Evolutionary conservation across 2,888 invertebrate species (phyloP).

Genomic region (Scelioninae gen. 1): DNA sequence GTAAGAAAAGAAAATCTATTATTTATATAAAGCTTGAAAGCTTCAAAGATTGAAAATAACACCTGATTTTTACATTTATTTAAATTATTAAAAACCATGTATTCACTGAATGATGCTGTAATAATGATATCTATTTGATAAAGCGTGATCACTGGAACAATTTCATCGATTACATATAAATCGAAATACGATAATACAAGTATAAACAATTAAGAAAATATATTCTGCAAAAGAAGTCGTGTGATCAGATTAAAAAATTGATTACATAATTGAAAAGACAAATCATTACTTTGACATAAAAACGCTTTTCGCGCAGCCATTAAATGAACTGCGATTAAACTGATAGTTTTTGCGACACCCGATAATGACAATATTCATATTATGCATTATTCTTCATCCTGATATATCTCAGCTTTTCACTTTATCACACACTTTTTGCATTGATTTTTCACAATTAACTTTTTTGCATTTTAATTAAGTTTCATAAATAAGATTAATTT

Average conservation of each 20-base stretch:
- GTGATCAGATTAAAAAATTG: constrained; percentile 39
- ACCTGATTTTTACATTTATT: not conserved
- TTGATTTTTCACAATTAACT: not conserved
- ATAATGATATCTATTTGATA: constrained; percentile 39
- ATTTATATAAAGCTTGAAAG: not conserved
- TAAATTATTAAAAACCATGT: constrained; percentile 20
- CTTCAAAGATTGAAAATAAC: constrained; percentile 3
- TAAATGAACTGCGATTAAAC: constrained; percentile 35
- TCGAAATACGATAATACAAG: constrained; percentile 31
- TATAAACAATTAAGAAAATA: constrained; percentile 32
- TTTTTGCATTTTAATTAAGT: constrained; percentile 1
- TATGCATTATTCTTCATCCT: constrained; percentile 32
- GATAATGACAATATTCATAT: constrained; percentile 36
- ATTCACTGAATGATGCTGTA: constrained; percentile 10
- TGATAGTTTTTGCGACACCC: constrained; percentile 14
- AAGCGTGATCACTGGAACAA: constrained; percentile 26
- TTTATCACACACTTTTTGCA: not conserved
- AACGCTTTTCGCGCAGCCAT: constrained; percentile 25
- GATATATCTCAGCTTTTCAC: constrained; percentile 12
- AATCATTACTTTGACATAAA: constrained; percentile 21
- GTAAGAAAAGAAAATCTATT: constrained; percentile 4
- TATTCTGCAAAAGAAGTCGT: constrained; percentile 37
- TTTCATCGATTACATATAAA: constrained; percentile 39
- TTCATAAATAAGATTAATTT: not conserved
- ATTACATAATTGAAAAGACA: constrained; percentile 46